Percentiles rank a stretch among this genome's conserved stretches.
These are phyloP conservation scores for Perccottus glenii DNA, from an alignment of 2,113 vertebrate genomes.

Conservation along the genomic window DNA sequence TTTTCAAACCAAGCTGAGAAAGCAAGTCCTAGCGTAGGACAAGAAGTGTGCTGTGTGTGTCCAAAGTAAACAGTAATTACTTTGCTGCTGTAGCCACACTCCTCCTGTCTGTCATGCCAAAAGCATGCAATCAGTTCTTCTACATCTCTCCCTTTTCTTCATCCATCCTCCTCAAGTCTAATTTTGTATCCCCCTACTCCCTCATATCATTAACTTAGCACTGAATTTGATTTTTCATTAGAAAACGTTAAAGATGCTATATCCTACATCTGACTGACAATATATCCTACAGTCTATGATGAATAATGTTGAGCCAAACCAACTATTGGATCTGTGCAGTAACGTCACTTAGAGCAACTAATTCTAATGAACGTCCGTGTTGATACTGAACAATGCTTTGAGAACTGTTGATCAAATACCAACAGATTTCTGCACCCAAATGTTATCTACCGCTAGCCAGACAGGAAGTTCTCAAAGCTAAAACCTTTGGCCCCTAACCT, in stretches of 20 bases:
- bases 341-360: too few relatives aligned
- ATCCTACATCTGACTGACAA: too few relatives aligned
- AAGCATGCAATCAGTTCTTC: constrained; percentile 56
- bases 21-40: constrained; percentile 33
- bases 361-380: too few relatives aligned
- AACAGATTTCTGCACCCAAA: background rate
- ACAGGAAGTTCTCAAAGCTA: constrained; percentile 24
- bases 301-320: too few relatives aligned
- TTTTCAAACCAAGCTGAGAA: constrained; percentile 53
- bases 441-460: background rate
- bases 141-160: background rate
- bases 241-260: too few relatives aligned
- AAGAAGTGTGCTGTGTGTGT: constrained; percentile 24
- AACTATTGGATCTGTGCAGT: too few relatives aligned
- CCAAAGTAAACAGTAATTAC: constrained; percentile 74
- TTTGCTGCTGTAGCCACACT: constrained; percentile 57
- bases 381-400: too few relatives aligned
- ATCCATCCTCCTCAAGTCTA: background rate
- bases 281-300: too few relatives aligned
- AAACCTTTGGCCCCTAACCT: constrained; percentile 16
- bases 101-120: constrained; percentile 52
- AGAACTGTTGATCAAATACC: background rate
- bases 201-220: background rate
- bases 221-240: constrained; percentile 1
- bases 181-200: constrained; percentile 3